phyloP scores from a whole-genome alignment of 2,113 vertebrate genomes.

The Tragelaphus imberbis region DNA sequence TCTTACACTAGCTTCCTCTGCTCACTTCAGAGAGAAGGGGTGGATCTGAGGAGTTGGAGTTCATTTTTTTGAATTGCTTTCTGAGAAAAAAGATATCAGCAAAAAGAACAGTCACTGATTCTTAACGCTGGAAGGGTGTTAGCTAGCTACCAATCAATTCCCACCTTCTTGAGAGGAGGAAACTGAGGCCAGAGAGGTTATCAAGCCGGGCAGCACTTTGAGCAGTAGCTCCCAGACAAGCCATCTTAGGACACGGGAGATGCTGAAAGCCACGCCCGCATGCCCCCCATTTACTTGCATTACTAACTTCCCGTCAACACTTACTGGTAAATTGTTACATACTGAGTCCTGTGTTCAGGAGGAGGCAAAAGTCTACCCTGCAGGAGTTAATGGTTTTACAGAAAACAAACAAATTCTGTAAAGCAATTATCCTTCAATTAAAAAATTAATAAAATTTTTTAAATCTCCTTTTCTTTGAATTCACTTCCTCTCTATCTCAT shows the following conservation, averaged over 20 bases:
- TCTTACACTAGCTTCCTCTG: background rate
- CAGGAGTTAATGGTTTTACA: background rate
- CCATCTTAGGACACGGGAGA: background rate
- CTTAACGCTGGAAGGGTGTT: background rate
- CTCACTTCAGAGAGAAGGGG: background rate
- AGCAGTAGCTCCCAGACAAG: background rate
- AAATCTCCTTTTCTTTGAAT: background rate
- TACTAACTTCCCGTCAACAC: background rate
- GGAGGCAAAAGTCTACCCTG: background rate
- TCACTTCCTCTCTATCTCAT: background rate
- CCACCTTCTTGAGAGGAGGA: background rate
- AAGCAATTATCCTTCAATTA: background rate
- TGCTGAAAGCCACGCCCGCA: rapidly evolving
- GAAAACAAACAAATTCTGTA: background rate
- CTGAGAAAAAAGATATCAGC: background rate
- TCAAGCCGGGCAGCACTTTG: background rate
- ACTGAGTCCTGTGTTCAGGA: background rate
- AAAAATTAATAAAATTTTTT: background rate
- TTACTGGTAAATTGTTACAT: background rate
- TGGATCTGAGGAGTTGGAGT: background rate
- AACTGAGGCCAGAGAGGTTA: background rate
- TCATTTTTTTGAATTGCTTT: background rate
- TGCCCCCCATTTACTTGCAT: background rate
- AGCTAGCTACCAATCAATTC: too few species aligned
- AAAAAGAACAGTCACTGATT: background rate